These are phyloP conservation scores for Motacilla tschutschensis DNA, from an alignment of 2,113 vertebrate genomes.

Conservation along the genomic window DNA sequence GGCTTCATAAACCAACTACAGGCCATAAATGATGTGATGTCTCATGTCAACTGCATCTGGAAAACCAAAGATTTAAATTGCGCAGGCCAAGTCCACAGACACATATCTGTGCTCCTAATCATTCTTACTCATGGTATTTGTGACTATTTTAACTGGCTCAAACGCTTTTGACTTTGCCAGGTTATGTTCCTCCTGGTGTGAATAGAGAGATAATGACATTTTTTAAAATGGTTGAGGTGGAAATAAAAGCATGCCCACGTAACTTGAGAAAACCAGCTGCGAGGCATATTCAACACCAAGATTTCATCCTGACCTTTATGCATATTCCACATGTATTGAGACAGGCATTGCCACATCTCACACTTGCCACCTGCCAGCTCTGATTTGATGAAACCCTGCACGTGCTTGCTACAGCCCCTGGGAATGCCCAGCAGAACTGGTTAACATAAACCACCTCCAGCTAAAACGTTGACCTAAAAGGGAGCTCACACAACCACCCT, in stretches of 20 bases:
- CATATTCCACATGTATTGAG: neutral
- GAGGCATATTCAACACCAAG: neutral
- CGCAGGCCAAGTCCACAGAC: conserved; percentile 5
- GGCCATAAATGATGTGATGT: neutral
- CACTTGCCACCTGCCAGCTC: neutral
- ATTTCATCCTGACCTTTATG: neutral
- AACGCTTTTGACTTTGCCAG: neutral
- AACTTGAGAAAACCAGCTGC: neutral
- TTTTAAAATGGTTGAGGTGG: neutral
- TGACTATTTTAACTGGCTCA: neutral
- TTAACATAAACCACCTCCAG: neutral
- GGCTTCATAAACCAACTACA: conserved; percentile 17
- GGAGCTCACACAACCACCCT: neutral
- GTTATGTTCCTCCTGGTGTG: neutral
- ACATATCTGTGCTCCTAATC: conserved; percentile 28
- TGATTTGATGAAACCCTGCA: neutral
- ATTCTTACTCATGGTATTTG: conserved; percentile 24
- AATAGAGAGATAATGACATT: neutral
- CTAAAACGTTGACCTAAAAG: neutral
- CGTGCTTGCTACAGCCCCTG: neutral
- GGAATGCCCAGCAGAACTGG: neutral
- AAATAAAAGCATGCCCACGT: neutral
- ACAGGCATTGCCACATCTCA: neutral
- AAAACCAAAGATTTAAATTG: conserved; percentile 27
- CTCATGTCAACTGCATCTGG: neutral